phyloP scores from a whole-genome alignment of 2,888 invertebrate species.

The Xanthia icteritia region DNA sequence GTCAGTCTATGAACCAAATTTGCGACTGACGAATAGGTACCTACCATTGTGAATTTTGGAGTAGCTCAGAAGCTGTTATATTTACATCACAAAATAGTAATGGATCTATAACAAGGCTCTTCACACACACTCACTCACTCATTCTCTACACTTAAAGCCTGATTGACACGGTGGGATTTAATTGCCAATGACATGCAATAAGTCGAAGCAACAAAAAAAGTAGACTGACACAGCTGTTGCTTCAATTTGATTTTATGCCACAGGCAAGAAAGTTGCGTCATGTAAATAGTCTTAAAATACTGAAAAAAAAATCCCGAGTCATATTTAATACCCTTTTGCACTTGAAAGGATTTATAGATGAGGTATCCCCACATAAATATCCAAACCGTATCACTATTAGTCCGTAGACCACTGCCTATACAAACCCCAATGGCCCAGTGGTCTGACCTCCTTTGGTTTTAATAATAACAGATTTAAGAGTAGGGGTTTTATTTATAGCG shows the following conservation, averaged over 20 bases:
- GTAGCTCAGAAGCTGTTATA: neutral
- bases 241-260: no score
- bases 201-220: neutral
- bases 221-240: no score
- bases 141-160: neutral
- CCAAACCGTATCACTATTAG: neutral
- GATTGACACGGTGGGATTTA: neutral
- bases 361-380: neutral
- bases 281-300: neutral
- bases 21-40: no score
- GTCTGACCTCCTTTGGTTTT: neutral
- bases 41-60: neutral
- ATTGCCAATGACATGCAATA: neutral
- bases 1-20: neutral
- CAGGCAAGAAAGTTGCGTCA: neutral
- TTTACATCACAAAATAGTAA: neutral
- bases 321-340: neutral
- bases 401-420: neutral
- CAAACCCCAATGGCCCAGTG: no score
- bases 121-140: neutral
- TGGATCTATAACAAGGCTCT: neutral
- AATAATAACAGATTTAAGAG: neutral
- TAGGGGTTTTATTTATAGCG: neutral
- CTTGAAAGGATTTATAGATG: neutral
- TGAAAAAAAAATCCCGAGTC: no score